Conservation (phyloP, 2,888 invertebrate species). For the Spodoptera littoralis region DNA sequence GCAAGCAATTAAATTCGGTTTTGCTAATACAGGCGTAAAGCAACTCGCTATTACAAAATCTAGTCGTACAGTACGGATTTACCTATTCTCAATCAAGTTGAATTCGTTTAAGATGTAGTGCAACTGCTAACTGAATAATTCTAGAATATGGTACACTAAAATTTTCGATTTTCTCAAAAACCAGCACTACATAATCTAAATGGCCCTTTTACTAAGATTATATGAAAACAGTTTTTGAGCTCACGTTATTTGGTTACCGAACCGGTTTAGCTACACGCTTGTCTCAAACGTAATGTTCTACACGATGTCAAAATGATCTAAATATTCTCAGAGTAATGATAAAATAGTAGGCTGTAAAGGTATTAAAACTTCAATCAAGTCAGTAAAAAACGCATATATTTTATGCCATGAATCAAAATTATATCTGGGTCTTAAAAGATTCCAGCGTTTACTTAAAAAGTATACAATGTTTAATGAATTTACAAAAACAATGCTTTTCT, state of each 20-base stretch:
- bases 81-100: no score
- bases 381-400: conserved; percentile 56
- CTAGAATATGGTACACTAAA: no score
- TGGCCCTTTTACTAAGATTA: no score
- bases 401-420: conserved; percentile 57
- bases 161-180: no score
- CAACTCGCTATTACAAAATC: no score
- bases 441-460: conserved; percentile 55
- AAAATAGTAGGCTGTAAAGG: conserved; percentile 38
- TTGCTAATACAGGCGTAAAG: no score
- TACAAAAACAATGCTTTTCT: conserved; percentile 55
- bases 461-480: conserved; percentile 56
- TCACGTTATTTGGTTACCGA: background rate
- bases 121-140: no score
- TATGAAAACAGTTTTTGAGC: no score
- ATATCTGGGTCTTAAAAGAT: conserved; percentile 55
- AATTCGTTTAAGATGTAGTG: no score
- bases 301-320: conserved; percentile 28
- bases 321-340: conserved; percentile 11
- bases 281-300: conserved; percentile 33
- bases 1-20: no score
- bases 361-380: conserved; percentile 55
- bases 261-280: conserved; percentile 33
- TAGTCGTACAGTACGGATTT: no score
- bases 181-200: no score